Conservation (phyloP, 1,140 invertebrate genomes). For the Asbolus verrucosus region DNA sequence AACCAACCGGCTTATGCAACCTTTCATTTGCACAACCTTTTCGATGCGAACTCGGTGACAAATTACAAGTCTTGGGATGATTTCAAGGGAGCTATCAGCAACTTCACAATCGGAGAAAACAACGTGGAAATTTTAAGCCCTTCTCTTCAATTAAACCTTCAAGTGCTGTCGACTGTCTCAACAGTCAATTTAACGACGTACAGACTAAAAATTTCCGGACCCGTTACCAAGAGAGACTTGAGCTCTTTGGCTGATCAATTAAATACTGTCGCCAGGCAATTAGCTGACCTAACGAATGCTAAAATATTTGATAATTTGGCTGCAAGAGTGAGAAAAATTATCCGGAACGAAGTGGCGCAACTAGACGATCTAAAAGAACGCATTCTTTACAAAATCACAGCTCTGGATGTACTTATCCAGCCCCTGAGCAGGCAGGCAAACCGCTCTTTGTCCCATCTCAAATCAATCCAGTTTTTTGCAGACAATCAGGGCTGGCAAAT, state of each 20-base stretch:
- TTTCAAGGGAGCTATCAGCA: slow-evolving; percentile 67
- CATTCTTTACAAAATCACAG: slow-evolving; percentile 79
- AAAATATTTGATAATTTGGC: slow-evolving; percentile 75
- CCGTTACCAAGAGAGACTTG: slow-evolving; percentile 78
- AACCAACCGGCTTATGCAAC: slow-evolving; percentile 77
- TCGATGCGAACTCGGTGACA: slow-evolving; percentile 63
- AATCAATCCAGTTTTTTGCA: slow-evolving; percentile 77
- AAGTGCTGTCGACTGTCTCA: slow-evolving; percentile 72
- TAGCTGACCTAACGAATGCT: slow-evolving; percentile 75
- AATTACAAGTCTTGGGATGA: slow-evolving; percentile 74
- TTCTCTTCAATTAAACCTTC: slow-evolving; percentile 70
- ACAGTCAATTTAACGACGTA: slow-evolving; percentile 77
- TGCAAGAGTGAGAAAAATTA: slow-evolving; percentile 73
- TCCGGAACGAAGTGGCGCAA: slow-evolving; percentile 73
- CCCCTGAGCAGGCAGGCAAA: slow-evolving; percentile 77
- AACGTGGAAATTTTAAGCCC: slow-evolving; percentile 69
- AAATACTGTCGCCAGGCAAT: slow-evolving; percentile 78
- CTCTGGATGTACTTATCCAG: slow-evolving; percentile 77
- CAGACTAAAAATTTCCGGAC: slow-evolving; percentile 71
- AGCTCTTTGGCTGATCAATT: slow-evolving; percentile 80
- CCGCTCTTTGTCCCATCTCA: slow-evolving; percentile 78
- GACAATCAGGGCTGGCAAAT: slow-evolving; percentile 72
- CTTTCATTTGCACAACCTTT: slow-evolving; percentile 72
- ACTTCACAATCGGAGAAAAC: slow-evolving; percentile 64
- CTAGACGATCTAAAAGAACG: slow-evolving; percentile 77